These are phyloP conservation scores for Calliopum simillimum DNA, from an alignment of 2,888 invertebrate species.

Conservation along the genomic window DNA sequence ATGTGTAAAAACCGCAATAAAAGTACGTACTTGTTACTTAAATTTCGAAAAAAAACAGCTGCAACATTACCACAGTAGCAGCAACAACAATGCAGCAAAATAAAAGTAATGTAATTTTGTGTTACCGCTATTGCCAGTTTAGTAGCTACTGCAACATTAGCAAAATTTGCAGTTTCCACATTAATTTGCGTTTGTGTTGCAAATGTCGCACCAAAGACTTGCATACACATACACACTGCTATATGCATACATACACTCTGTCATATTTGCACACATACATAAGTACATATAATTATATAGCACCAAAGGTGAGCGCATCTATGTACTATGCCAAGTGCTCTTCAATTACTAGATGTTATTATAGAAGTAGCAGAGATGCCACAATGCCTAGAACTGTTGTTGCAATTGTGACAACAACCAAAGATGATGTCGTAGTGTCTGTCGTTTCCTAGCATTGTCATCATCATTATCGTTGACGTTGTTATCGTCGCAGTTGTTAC, in stretches of 20 bases:
- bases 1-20: conserved; percentile 52
- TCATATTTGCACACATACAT: too few relatives aligned
- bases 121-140: background rate
- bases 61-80: conserved; percentile 44
- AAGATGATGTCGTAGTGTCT: conserved; percentile 11
- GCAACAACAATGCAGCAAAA: background rate
- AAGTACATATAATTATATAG: background rate
- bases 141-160: conserved; percentile 15
- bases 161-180: conserved; percentile 57
- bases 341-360: conserved; percentile 22
- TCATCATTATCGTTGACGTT: too few relatives aligned
- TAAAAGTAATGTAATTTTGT: conserved; percentile 15
- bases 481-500: too few relatives aligned
- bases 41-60: conserved; percentile 48
- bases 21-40: conserved; percentile 54
- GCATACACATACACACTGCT: conserved; percentile 1
- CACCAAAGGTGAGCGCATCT: too few relatives aligned
- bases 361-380: conserved; percentile 6
- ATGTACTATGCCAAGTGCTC: background rate
- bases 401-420: too few relatives aligned
- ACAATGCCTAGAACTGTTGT: background rate
- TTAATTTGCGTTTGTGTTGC: conserved; percentile 51
- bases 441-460: conserved; percentile 11
- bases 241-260: too few relatives aligned
- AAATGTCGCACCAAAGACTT: conserved; percentile 28